Evolutionary conservation across 2,888 invertebrate species (phyloP).

Genomic region (Acanthosepion lycidas): DNA sequence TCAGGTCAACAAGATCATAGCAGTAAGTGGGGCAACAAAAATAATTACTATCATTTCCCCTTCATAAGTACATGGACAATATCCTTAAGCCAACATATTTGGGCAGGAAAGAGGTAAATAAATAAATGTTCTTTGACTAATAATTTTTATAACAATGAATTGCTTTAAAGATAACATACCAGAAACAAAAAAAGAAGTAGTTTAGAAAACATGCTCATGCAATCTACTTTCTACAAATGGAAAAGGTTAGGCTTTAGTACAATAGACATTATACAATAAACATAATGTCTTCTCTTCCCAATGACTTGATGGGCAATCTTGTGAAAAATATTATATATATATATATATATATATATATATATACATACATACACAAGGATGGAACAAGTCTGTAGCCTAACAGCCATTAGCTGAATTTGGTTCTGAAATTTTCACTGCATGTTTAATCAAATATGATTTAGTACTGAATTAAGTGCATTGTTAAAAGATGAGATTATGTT

Average conservation of each 20-base stretch:
- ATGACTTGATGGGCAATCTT: not conserved
- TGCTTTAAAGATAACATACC: not conserved
- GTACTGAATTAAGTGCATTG: no score
- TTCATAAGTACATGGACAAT: not conserved
- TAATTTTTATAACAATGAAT: slow-evolving; percentile 33
- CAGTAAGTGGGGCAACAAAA: not conserved
- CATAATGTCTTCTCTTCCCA: not conserved
- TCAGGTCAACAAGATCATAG: not conserved
- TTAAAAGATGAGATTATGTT: no score
- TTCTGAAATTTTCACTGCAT: no score
- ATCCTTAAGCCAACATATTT: not conserved
- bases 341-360: no score
- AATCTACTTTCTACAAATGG: not conserved
- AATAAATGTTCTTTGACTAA: not conserved
- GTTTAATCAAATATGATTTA: no score
- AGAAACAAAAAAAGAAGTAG: not conserved
- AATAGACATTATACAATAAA: not conserved
- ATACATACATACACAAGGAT: no score
- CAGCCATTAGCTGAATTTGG: no score
- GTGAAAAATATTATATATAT: not conserved
- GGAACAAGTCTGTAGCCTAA: no score
- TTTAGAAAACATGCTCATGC: slow-evolving; percentile 33
- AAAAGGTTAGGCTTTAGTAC: not conserved
- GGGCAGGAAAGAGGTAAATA: not conserved
- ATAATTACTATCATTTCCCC: not conserved